phyloP scores from a whole-genome alignment of 2,888 invertebrate genomes.

The Pimpla rufipes region DNA sequence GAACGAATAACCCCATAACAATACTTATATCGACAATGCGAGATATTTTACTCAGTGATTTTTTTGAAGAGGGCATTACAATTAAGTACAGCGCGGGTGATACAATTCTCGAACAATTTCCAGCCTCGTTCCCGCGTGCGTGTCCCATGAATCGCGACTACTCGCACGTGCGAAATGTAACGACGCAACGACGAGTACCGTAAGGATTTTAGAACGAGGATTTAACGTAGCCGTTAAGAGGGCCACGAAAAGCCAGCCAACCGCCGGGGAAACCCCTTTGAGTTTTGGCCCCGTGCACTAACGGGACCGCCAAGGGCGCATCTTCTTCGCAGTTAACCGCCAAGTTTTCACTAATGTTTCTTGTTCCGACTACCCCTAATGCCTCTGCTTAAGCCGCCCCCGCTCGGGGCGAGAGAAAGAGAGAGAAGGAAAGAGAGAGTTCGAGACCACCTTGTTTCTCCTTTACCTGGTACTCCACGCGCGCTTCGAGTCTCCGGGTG shows the following conservation, averaged over 20 bases:
- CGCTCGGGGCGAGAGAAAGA: constrained; percentile 8
- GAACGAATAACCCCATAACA: too few species aligned
- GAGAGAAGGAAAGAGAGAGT: constrained; percentile 30
- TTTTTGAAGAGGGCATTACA: too few species aligned
- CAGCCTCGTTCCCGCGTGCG: not conserved
- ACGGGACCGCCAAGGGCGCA: constrained; percentile 54
- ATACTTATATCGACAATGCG: too few species aligned
- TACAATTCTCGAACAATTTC: constrained; percentile 41
- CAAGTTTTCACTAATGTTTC: constrained; percentile 85
- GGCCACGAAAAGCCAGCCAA: constrained; percentile 60
- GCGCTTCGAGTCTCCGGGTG: constrained; percentile 17
- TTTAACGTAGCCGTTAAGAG: constrained; percentile 70
- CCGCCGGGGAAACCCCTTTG: constrained; percentile 54
- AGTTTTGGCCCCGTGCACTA: constrained; percentile 55
- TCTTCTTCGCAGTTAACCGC: constrained; percentile 67
- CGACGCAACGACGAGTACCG: constrained; percentile 45
- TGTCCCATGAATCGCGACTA: constrained; percentile 27
- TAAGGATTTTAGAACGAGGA: constrained; percentile 71
- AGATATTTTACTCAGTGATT: too few species aligned
- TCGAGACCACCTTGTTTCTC: constrained; percentile 55
- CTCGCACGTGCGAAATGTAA: constrained; percentile 40
- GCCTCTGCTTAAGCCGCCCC: constrained; percentile 78
- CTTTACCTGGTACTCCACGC: constrained; percentile 55
- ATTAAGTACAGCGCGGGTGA: constrained; percentile 36
- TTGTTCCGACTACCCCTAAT: constrained; percentile 82